phyloP scores from a whole-genome alignment of 2,113 vertebrate genomes.

The Notechis scutatus region DNA sequence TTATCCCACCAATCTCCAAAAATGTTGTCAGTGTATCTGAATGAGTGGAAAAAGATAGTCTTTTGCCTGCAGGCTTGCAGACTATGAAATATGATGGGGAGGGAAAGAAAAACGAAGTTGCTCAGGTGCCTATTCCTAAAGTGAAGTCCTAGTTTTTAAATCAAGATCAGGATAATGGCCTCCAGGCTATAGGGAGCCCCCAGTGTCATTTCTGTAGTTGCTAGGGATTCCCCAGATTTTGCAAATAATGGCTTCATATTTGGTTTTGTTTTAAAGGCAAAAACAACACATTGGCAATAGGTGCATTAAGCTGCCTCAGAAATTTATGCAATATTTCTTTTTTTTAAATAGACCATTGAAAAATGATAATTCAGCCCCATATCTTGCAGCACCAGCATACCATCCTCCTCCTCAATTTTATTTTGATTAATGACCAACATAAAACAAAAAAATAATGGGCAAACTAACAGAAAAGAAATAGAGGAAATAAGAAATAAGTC shows the following conservation, averaged over 20 bases:
- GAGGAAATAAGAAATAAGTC: background rate
- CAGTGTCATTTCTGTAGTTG: background rate
- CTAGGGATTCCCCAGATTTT: background rate
- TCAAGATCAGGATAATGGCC: background rate
- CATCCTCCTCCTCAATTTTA: background rate
- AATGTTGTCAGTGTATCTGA: background rate
- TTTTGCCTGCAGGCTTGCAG: background rate
- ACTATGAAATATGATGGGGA: background rate
- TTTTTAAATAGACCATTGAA: background rate
- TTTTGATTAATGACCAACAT: background rate
- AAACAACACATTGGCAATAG: background rate
- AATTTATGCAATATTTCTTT: background rate
- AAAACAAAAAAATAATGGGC: background rate
- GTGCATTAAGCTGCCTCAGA: background rate
- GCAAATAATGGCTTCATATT: background rate
- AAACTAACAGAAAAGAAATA: background rate
- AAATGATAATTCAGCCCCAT: background rate
- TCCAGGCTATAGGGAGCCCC: background rate
- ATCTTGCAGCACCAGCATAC: background rate
- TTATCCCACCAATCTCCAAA: background rate
- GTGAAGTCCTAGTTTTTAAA: background rate
- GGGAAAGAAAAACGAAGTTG: background rate
- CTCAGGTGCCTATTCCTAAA: background rate
- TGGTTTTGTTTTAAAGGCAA: background rate
- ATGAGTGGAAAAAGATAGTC: background rate